Evolutionary conservation across 2,113 vertebrate genomes (phyloP).

Genomic region (Burhinus bistriatus): DNA sequence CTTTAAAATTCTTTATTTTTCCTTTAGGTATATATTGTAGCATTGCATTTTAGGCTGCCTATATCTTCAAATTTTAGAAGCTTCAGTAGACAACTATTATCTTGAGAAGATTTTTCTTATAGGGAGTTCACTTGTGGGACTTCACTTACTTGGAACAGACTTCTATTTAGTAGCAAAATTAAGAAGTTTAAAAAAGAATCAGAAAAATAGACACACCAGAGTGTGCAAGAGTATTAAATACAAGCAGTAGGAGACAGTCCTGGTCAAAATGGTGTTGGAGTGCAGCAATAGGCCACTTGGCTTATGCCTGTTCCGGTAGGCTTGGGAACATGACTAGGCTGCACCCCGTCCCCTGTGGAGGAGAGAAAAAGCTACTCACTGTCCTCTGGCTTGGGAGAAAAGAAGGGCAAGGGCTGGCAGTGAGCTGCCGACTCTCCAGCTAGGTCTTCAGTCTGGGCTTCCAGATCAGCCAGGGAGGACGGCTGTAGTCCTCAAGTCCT

Average conservation of each 20-base stretch:
- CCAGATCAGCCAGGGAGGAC: not conserved
- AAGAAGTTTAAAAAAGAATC: not conserved
- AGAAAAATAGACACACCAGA: not conserved
- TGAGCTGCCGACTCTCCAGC: not conserved
- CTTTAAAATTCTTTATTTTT: not conserved
- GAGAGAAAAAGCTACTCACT: not conserved
- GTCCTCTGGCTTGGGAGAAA: not conserved
- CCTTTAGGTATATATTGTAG: not conserved
- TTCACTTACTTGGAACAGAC: not conserved
- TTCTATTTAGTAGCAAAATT: not conserved
- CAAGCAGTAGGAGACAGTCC: not conserved
- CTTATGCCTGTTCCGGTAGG: fast-evolving
- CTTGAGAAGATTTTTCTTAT: not conserved
- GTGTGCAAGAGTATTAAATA: not conserved
- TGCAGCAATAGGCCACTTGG: not conserved
- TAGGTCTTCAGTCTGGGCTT: fast-evolving
- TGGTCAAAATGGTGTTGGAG: not conserved
- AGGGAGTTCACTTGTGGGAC: not conserved
- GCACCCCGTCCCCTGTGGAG: not conserved
- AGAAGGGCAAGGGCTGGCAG: not conserved
- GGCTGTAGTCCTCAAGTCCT: not conserved
- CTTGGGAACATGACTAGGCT: not conserved
- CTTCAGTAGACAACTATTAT: not conserved
- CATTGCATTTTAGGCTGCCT: not conserved
- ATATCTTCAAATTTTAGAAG: not conserved